Evolutionary conservation across 2,797 vertebrate genomes (phyloP).

Genomic region (Meda fulgida): DNA sequence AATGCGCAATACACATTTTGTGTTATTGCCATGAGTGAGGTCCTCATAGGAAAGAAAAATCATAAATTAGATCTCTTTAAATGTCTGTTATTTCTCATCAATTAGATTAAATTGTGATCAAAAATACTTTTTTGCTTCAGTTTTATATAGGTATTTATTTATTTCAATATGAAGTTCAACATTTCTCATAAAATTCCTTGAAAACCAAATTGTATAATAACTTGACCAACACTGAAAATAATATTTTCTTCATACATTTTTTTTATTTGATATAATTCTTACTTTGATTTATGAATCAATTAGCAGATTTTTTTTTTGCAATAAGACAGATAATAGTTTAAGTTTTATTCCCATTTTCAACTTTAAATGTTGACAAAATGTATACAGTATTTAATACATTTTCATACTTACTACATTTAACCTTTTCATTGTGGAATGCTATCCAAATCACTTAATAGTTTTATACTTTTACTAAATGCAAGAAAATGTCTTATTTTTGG

Average conservation of each 20-base stretch:
- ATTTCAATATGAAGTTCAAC: neutral
- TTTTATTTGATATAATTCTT: neutral
- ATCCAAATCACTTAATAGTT: neutral
- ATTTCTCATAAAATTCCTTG: neutral
- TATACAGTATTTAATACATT: neutral
- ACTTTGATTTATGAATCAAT: neutral
- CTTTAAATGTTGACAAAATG: neutral
- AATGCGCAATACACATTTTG: conserved; percentile 4
- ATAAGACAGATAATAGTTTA: neutral
- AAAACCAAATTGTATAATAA: neutral
- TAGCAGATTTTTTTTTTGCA: neutral
- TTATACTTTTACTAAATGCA: neutral
- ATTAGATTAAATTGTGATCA: neutral
- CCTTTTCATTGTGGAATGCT: neutral
- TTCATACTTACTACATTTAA: neutral
- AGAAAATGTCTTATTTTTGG: neutral
- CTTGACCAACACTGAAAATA: neutral
- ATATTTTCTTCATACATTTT: neutral
- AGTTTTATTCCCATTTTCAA: neutral
- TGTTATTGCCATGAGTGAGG: neutral
- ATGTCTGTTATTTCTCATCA: neutral
- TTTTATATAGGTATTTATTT: too few relatives aligned
- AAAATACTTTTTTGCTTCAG: neutral
- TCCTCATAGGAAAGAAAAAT: neutral
- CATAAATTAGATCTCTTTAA: neutral